Percentiles rank a stretch among this genome's conserved stretches.
Evolutionary conservation across 2,113 vertebrate species (phyloP).

Genomic region (Paralichthys olivaceus): DNA sequence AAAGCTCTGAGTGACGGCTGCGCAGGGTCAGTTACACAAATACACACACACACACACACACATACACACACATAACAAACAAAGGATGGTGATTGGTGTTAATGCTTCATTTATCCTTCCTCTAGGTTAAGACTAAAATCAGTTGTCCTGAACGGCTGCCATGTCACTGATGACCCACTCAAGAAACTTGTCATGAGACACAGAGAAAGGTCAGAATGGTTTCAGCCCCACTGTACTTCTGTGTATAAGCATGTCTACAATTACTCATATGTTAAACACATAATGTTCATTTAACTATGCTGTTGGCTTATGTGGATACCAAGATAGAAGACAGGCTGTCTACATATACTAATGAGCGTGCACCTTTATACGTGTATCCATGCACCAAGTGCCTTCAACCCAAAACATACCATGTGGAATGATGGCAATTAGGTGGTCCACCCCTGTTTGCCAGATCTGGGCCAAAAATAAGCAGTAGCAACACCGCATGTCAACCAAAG

Average conservation of each 20-base stretch:
- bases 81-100: neutral
- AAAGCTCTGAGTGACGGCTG: slow-evolving; percentile 57
- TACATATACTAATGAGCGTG: neutral
- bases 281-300: too few relatives aligned
- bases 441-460: too few relatives aligned
- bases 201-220: slow-evolving; percentile 64
- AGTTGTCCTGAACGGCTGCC: slow-evolving; percentile 66
- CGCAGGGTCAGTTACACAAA: slow-evolving; percentile 43
- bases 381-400: neutral
- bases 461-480: too few relatives aligned
- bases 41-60: neutral
- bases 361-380: neutral
- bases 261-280: too few relatives aligned
- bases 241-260: neutral
- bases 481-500: too few relatives aligned
- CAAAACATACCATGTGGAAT: too few relatives aligned
- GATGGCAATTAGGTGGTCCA: too few relatives aligned
- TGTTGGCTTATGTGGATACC: too few relatives aligned
- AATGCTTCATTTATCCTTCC: neutral
- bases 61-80: neutral
- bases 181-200: slow-evolving; percentile 61
- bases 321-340: neutral
- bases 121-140: slow-evolving; percentile 59
- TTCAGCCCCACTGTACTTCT: neutral
- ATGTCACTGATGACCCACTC: slow-evolving; percentile 69